Evolutionary conservation across 2,113 vertebrate genomes (phyloP), one percentile per base, ranked within the genome.

Genomic region (Passer montanus): DNA sequence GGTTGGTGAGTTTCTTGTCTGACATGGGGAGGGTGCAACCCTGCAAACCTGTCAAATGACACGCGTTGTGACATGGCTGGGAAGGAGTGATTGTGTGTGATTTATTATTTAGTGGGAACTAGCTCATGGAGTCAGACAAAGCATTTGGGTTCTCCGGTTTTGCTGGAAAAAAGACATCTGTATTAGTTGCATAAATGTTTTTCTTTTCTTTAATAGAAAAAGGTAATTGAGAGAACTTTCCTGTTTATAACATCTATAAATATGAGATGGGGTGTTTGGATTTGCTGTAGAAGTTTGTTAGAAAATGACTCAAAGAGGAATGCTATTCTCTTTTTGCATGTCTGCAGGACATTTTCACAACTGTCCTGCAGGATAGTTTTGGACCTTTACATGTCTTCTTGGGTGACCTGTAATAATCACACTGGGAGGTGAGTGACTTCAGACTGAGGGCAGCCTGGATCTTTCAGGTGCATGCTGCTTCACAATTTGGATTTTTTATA

Each of bases 191-290:
- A 43, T 95, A 96, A 95, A 91, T 90, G 87, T 97, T 96, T 96
- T 69, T 85, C 62, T 84, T 82, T 93, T 89, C 80, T 95, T 77
- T 83, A 85, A 56, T 64, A 91, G 44, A 90, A 92, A 91, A 93
- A 87, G 58, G 55, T 81, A 90, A 59, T 95, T 1, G 23, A 78
- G 59, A 89, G 86, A 92, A 84, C 94, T 92, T 97, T 96, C 95
- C 96, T 97, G 93, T 96, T 96, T 97, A 96, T 96, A 93, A 90
- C 52, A 72, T 95, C 91, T 95, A 82, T 96, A 96, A 96, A 95
- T 96, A 97, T 62, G 74, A 87, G 85, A 49, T 9, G 4, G 26
- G 56, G 66, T 97, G 93, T 96, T 97, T 94, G 91, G 95, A 85
- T 95, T 91, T 97, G 30, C 79, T 4, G 11, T 60, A 80, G 52